These are phyloP conservation scores for Steinernema khuongi DNA, from an alignment of 1,140 invertebrate species.

Conservation along the genomic window DNA sequence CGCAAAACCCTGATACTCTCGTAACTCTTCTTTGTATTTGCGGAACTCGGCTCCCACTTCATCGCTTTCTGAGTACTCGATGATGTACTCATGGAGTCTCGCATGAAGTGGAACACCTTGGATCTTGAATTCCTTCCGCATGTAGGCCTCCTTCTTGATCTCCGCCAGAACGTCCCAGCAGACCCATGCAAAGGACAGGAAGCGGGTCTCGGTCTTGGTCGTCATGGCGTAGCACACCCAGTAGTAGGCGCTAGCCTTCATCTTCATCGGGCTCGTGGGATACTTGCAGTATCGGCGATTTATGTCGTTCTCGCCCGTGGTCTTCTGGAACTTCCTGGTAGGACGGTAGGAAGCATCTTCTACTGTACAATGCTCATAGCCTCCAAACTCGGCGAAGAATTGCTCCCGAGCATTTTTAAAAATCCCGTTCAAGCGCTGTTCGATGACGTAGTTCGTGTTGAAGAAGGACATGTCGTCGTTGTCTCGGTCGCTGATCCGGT, in stretches of 20 bases:
- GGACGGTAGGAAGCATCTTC: neutral
- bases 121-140: neutral
- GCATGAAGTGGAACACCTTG: neutral
- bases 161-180: too few species aligned
- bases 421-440: constrained; percentile 20
- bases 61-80: neutral
- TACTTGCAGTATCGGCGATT: neutral
- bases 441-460: constrained; percentile 38
- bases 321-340: constrained; percentile 12
- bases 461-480: constrained; percentile 35
- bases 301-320: neutral
- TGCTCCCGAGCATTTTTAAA: constrained; percentile 17
- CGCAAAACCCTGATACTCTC: neutral
- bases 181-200: neutral
- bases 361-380: neutral
- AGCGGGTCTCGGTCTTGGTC: neutral
- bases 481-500: constrained; percentile 36
- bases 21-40: neutral
- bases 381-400: constrained; percentile 25
- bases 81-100: neutral
- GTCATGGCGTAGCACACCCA: constrained; percentile 25
- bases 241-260: constrained; percentile 30
- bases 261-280: neutral
- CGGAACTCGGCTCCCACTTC: neutral
- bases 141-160: too few species aligned